Conservation (phyloP, 2,113 vertebrate genomes). For the Microcebus lehilahytsara region DNA sequence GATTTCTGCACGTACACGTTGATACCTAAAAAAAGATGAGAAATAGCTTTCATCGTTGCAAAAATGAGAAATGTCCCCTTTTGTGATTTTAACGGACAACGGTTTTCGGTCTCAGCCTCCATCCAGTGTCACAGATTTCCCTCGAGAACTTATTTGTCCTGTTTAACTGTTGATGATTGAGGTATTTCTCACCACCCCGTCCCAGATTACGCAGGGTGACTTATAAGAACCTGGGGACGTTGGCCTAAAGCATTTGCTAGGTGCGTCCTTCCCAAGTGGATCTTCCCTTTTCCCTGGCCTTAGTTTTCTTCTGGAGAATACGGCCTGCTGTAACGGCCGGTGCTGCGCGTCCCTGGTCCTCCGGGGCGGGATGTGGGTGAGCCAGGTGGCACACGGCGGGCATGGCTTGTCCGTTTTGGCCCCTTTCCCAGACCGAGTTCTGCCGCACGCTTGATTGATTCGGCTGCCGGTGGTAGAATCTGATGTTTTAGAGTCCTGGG, state of each 20-base stretch:
- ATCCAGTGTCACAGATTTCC: not conserved
- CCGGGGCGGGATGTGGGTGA: not conserved
- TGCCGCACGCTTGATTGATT: not conserved
- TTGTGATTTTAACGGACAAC: not conserved
- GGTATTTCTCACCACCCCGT: too few species aligned
- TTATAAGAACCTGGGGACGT: not conserved
- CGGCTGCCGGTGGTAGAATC: not conserved
- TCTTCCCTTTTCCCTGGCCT: not conserved
- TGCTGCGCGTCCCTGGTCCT: not conserved
- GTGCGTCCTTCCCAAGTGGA: fast-evolving
- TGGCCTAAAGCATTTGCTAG: not conserved
- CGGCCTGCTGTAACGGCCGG: not conserved
- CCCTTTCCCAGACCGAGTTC: not conserved
- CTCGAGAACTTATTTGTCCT: not conserved
- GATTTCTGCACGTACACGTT: not conserved
- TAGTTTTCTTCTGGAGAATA: not conserved
- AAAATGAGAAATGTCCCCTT: not conserved
- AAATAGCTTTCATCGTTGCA: not conserved
- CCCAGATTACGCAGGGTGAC: not conserved
- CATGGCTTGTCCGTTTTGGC: not conserved
- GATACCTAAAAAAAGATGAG: not conserved
- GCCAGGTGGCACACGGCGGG: not conserved
- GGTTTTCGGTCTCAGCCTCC: not conserved
- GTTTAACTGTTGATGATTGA: not conserved
- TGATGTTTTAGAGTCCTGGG: not conserved